Percentiles rank a stretch among this genome's conserved stretches.
These are phyloP conservation scores for Dromius quadrimaculatus DNA, from an alignment of 2,888 invertebrate genomes.

Conservation along the genomic window DNA sequence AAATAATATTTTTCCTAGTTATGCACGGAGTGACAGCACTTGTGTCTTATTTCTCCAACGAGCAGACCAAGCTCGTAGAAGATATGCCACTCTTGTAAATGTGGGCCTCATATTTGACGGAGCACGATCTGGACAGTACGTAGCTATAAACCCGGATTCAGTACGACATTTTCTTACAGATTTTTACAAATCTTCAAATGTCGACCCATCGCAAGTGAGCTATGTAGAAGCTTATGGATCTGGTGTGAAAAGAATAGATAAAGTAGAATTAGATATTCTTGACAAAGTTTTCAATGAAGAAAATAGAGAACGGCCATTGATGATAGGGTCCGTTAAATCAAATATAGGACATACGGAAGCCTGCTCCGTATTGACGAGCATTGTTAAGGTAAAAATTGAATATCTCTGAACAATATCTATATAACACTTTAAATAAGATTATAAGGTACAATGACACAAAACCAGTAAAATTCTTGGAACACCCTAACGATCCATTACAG, in stretches of 20 bases:
- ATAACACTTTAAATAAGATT: no score
- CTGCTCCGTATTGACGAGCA: conserved; percentile 85
- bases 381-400: conserved; percentile 80
- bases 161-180: conserved; percentile 68
- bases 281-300: conserved; percentile 80
- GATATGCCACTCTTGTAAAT: conserved; percentile 71
- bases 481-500: no score
- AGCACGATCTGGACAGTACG: conserved; percentile 64
- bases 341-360: conserved; percentile 99
- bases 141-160: conserved; percentile 62
- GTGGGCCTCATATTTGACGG: conserved; percentile 72
- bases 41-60: conserved; percentile 81
- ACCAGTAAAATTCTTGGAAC: no score
- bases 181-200: conserved; percentile 69
- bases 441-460: no score
- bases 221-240: conserved; percentile 65
- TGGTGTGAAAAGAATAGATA: conserved; percentile 62
- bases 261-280: conserved; percentile 91
- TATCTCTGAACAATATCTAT: no score
- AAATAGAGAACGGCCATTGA: conserved; percentile 80
- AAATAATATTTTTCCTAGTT: no score
- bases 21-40: conserved; percentile 86
- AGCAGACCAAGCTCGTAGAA: conserved; percentile 68
- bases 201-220: conserved; percentile 63
- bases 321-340: conserved; percentile 95